phyloP scores from a whole-genome alignment of 1,140 invertebrate species.

The Halyomorpha halys region DNA sequence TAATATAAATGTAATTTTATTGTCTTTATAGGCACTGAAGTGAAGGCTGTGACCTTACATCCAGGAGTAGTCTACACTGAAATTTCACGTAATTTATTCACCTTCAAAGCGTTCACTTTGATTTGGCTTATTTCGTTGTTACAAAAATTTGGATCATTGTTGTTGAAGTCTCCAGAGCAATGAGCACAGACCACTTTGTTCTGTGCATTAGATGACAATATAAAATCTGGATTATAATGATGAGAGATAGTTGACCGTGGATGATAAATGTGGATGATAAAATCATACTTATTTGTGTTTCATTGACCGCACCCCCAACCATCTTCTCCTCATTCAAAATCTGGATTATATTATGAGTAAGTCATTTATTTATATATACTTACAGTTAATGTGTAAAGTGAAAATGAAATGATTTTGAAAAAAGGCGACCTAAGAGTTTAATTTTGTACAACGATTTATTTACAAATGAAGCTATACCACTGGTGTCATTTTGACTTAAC shows the following conservation, averaged over 20 bases:
- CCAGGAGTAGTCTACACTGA: slow-evolving; percentile 60
- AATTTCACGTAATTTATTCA: slow-evolving; percentile 57
- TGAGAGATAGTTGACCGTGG: too few species aligned
- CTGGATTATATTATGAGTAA: slow-evolving; percentile 44
- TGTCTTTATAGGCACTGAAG: slow-evolving; percentile 40
- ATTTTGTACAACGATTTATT: too few species aligned
- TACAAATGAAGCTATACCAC: too few species aligned
- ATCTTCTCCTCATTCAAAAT: too few species aligned
- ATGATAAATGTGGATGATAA: too few species aligned
- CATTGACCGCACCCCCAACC: too few species aligned
- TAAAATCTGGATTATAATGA: slow-evolving; percentile 56
- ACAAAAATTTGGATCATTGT: slow-evolving; percentile 34
- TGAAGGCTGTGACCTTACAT: slow-evolving; percentile 52
- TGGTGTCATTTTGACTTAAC: too few species aligned
- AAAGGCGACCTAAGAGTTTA: too few species aligned
- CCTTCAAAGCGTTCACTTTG: slow-evolving; percentile 45
- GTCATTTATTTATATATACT: background rate
- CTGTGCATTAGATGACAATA: slow-evolving; percentile 59
- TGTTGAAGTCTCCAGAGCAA: slow-evolving; percentile 50
- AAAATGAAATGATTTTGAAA: too few species aligned
- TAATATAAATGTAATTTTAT: background rate
- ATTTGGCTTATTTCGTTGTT: slow-evolving; percentile 46
- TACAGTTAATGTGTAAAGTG: too few species aligned
- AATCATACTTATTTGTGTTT: too few species aligned
- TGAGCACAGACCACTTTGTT: slow-evolving; percentile 72